Conservation (phyloP, 2,888 invertebrate genomes). For the Ypsolopha sequella region DNA sequence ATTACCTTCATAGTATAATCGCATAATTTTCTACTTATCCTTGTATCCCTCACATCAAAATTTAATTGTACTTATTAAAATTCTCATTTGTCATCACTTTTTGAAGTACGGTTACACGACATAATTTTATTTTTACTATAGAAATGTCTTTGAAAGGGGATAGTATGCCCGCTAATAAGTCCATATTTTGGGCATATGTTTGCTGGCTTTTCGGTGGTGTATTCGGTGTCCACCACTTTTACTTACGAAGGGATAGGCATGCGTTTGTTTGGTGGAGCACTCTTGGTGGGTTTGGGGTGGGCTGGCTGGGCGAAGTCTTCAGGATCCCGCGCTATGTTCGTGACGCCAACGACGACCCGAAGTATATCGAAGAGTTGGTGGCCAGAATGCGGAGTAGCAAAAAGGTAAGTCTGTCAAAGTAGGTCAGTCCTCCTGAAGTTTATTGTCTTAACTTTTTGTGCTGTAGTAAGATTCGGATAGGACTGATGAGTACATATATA, state of each 20-base stretch:
- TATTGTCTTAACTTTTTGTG: too few relatives aligned
- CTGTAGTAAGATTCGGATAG: too few relatives aligned
- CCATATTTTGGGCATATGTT: conserved; percentile 79
- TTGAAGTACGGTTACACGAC: conserved; percentile 1
- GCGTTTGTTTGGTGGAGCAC: conserved; percentile 93
- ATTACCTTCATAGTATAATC: not conserved
- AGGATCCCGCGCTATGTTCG: conserved; percentile 87
- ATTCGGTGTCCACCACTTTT: conserved; percentile 92
- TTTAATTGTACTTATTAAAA: not conserved
- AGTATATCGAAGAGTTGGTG: conserved; percentile 74
- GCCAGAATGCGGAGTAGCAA: conserved; percentile 70
- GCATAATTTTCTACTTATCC: not conserved
- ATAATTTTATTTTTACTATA: not conserved
- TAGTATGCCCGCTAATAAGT: conserved; percentile 53
- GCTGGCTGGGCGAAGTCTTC: conserved; percentile 89
- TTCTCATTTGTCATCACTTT: not conserved
- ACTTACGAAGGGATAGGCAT: conserved; percentile 88
- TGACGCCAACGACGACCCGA: conserved; percentile 82
- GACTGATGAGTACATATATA: too few relatives aligned
- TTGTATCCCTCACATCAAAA: not conserved
- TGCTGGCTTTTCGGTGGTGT: conserved; percentile 91
- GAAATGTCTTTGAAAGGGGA: conserved; percentile 19
- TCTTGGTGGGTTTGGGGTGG: conserved; percentile 87
- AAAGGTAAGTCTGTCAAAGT: conserved; percentile 65
- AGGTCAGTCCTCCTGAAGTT: too few relatives aligned